Evolutionary conservation across 2,888 invertebrate genomes (phyloP).

Genomic region (Lordiphosa andalusiaca): DNA sequence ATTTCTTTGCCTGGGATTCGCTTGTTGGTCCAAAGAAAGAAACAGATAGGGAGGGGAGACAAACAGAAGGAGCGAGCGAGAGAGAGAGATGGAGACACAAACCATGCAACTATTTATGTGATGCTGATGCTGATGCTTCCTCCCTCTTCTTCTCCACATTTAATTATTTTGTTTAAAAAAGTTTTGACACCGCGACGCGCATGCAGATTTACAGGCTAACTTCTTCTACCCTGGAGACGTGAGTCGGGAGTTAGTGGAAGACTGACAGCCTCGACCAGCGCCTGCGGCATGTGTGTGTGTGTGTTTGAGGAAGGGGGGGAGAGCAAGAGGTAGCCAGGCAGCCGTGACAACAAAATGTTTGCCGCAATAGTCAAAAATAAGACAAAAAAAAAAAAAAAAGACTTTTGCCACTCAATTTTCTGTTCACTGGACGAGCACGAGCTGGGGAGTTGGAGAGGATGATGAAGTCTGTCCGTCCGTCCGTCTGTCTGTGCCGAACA

Average conservation of each 20-base stretch:
- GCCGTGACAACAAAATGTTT: constrained; percentile 38
- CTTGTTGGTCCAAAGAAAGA: constrained; percentile 26
- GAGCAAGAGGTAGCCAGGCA: constrained; percentile 11
- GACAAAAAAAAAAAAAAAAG: constrained; percentile 16
- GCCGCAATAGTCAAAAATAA: constrained; percentile 27
- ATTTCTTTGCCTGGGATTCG: constrained; percentile 71
- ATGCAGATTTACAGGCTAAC: constrained; percentile 66
- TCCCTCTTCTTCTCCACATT: constrained; percentile 58
- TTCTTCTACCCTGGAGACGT: too few species aligned
- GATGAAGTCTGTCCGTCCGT: constrained; percentile 16
- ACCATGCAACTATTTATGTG: constrained; percentile 46
- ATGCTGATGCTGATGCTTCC: constrained; percentile 11
- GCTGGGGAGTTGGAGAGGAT: constrained; percentile 46
- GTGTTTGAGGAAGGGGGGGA: constrained; percentile 23
- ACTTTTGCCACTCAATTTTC: constrained; percentile 67
- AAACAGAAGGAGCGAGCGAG: neutral
- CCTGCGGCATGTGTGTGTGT: constrained; percentile 23
- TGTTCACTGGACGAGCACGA: constrained; percentile 48
- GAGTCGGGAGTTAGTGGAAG: constrained; percentile 38
- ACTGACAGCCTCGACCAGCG: constrained; percentile 61
- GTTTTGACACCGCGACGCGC: constrained; percentile 72
- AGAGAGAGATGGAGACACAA: constrained; percentile 12
- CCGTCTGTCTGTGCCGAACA: constrained; percentile 15
- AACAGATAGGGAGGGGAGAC: neutral
- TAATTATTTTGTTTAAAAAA: constrained; percentile 76